A percentile compares a stretch with the other conserved stretches of the same genome.
These are phyloP conservation scores for Callionymus lyra DNA, from an alignment of 2,113 vertebrate genomes.

Conservation along the genomic window DNA sequence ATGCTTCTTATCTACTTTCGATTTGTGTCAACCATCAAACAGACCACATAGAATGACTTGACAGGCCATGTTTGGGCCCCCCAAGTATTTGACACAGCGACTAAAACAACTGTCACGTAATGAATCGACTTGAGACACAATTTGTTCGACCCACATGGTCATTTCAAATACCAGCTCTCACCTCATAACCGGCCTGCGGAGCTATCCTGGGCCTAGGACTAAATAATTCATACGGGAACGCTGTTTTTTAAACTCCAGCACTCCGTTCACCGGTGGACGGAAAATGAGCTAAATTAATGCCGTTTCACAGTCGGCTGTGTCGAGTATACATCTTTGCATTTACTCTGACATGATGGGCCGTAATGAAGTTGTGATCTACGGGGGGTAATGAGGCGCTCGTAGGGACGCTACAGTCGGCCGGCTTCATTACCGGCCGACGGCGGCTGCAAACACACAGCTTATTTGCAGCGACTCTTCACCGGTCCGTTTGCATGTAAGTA, in stretches of 20 bases:
- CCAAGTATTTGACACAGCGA: too few species aligned
- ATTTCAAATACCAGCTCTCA: constrained; percentile 9
- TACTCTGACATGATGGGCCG: constrained; percentile 31
- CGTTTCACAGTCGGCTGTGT: constrained; percentile 28
- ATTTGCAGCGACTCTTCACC: constrained; percentile 7
- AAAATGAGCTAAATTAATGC: constrained; percentile 41
- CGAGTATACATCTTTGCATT: constrained; percentile 35
- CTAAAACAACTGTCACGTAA: too few species aligned
- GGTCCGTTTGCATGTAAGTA: too few species aligned
- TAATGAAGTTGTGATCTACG: constrained; percentile 38
- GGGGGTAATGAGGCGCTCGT: constrained; percentile 39
- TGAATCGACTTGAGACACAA: too few species aligned
- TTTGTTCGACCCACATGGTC: constrained; percentile 2
- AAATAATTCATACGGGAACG: too few species aligned
- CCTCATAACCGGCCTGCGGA: too few species aligned
- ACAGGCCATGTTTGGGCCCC: too few species aligned
- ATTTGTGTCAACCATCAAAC: too few species aligned
- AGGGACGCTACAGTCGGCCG: constrained; percentile 24
- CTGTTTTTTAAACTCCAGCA: too few species aligned
- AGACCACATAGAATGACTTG: too few species aligned
- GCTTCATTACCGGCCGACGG: constrained; percentile 41
- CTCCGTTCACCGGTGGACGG: background rate
- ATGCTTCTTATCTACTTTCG: too few species aligned
- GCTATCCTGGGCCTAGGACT: too few species aligned
- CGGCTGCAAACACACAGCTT: constrained; percentile 3